Evolutionary conservation across 2,888 invertebrate genomes (phyloP).

Genomic region (Hirtodrosophila cameraria): DNA sequence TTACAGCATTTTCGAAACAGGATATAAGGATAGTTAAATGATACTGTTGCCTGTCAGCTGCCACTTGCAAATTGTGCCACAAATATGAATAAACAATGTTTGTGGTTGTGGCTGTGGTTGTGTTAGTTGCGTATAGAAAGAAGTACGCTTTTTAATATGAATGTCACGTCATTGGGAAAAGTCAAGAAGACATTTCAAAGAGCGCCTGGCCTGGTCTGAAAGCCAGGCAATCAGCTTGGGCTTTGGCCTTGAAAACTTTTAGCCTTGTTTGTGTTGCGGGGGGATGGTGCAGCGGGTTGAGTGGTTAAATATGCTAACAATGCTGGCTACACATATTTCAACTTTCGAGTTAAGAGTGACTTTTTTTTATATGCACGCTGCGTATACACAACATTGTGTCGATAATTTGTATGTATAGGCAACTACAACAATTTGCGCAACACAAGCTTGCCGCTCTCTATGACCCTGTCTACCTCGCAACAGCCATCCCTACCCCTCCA

Average conservation of each 20-base stretch:
- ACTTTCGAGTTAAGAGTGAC: constrained; percentile 32
- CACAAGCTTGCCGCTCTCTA: background rate
- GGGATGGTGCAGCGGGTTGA: background rate
- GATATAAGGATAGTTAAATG: background rate
- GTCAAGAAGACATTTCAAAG: constrained; percentile 45
- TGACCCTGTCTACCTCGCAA: background rate
- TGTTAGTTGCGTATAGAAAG: background rate
- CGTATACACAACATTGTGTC: constrained; percentile 63
- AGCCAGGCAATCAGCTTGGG: constrained; percentile 28
- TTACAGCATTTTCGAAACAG: too few relatives aligned
- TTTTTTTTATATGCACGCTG: constrained; percentile 51
- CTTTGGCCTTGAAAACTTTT: constrained; percentile 68
- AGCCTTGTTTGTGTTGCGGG: constrained; percentile 32
- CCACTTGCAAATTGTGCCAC: background rate
- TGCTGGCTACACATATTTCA: constrained; percentile 19
- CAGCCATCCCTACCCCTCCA: background rate
- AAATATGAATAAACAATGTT: constrained; percentile 24
- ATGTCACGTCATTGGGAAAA: constrained; percentile 60
- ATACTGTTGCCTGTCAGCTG: constrained; percentile 16
- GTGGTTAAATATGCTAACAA: background rate
- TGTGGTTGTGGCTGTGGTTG: background rate
- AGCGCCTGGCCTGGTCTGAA: constrained; percentile 23
- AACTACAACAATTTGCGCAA: constrained; percentile 19
- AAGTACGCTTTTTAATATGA: constrained; percentile 37
- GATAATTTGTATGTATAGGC: constrained; percentile 70